Evolutionary conservation across 2,888 invertebrate species (phyloP).

Genomic region (Phengaris alcon): DNA sequence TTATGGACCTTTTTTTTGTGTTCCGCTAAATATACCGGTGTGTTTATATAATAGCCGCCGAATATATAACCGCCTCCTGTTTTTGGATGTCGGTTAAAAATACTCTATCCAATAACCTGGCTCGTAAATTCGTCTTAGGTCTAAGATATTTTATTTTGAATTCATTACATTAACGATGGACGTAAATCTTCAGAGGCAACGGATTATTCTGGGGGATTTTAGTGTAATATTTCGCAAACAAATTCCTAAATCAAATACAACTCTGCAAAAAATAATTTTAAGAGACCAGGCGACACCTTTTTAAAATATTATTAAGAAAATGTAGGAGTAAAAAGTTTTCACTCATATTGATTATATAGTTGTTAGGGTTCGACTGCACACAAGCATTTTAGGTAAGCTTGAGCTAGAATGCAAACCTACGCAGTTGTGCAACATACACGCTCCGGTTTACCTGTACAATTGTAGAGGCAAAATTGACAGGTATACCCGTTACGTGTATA

Average conservation of each 20-base stretch:
- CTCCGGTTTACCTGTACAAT: too few species aligned
- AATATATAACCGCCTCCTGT: too few species aligned
- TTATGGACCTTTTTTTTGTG: too few species aligned
- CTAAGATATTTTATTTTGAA: not conserved
- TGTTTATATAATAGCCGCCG: too few species aligned
- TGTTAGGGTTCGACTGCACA: not conserved
- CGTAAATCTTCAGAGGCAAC: conserved; percentile 1
- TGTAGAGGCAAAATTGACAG: too few species aligned
- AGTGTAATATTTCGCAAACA: not conserved
- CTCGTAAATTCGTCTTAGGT: not conserved
- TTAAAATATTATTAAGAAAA: not conserved
- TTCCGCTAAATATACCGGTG: too few species aligned
- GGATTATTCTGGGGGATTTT: not conserved
- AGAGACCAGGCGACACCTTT: not conserved
- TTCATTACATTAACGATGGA: not conserved
- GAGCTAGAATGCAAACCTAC: too few species aligned
- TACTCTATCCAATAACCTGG: not conserved
- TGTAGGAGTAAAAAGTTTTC: not conserved
- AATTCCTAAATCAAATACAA: conserved; percentile 3
- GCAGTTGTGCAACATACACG: too few species aligned
- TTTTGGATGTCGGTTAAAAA: not conserved
- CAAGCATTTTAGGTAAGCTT: too few species aligned
- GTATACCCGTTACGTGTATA: too few species aligned
- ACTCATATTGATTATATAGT: not conserved
- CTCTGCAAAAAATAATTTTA: not conserved